Base-by-base conservation (phyloP, 2,113 vertebrate genomes). In the Muntiacus reevesi region DNA sequence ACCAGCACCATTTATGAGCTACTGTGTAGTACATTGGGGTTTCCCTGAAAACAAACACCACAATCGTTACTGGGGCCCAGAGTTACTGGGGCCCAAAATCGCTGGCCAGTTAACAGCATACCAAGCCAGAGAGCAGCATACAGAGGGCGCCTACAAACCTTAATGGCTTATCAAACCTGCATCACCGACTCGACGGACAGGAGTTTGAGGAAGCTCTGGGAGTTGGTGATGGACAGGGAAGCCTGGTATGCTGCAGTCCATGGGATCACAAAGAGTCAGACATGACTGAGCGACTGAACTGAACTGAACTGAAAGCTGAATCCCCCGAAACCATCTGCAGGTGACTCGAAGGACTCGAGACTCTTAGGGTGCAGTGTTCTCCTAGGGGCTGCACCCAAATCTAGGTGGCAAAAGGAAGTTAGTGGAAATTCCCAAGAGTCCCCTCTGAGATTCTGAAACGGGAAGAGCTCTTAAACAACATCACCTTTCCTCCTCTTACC, bases 1-100 rank as follows among this genome's bases (percentile, higher is more conserved):
- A 71, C n/a, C 64, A 71, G 17, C n/a, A 95, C 55, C 84, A 47
- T 79, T 93, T 94, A 67, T 96, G 43, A 83, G 17, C 27, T 96
- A 82, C 23, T 81, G 16, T 83, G 59, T 33, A 64, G 27, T 1
- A 43, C 25, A 87, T 55, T 36, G 40, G 17, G 5, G 45, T 95
- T 96, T 97, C 84, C 60, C 60, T 16, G 43, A 91, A 96, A 94
- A 54, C 27, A 57, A 28, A 89, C 30, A 93, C 43, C 60, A 21
- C 47, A 78, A 76, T 78, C 17, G 28, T 85, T 60, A 86, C 30
- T 27, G 6, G 45, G 45, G 2, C 23, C 28, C 45, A 67, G 64
- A 36, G 10, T 71, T 71, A n/a, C 64, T 67, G 64, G 33, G 33
- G 33, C 33, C 33, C 33, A 19, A 11, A 87, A 60, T 90, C 12